Evolutionary conservation across 1,140 invertebrate genomes (phyloP), one percentile per base, ranked within the genome.

Genomic region (Drosophila pandora): DNA sequence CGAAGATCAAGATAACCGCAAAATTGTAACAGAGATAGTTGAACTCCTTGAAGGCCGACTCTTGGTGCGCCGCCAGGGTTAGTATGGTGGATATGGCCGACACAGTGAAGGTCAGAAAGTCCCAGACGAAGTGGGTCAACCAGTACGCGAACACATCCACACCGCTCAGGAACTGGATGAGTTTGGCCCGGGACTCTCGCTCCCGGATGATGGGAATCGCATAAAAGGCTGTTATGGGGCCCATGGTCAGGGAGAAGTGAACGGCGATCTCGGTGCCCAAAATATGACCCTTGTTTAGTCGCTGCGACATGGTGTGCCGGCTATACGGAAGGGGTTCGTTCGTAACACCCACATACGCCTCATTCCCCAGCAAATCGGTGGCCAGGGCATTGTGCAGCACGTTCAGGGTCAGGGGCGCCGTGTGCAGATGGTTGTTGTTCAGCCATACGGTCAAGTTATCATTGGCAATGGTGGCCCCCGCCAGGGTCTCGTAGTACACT

Each of bases 161-260:
- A 0, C 97, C 96, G 41, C 95, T 96, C 6, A 97, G 95, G 80
- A 95, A 93, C 56, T 94, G 93, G 2, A 93, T 90, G 0, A 94
- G 82, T 71, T 94, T 93, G 21, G 93, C 93, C 0, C 93, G 92
- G 25, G 92, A 92, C 49, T 90, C 91, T 28, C 93, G 92, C 78
- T 94, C 93, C 90, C 93, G 84, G 37, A 92, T 90, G 10, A 82
- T 32, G 78, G 96, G 96, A 0, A 97, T 90, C 0, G 96, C 93
- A 78, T 95, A 95, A 72, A 95, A 95, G 0, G 96, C 94, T 0
- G 95, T 95, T 0, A 97, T 94, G 71, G 96, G 95, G 5, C 94
- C 92, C 94, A 95, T 94, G 74, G 93, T 93, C 69, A 95, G 94
- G 50, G 93, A 93, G 6, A 95, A 91, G 79, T 95, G 95, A 21